Evolutionary conservation across 2,797 vertebrate species (phyloP), one percentile per base, ranked within the genome.

Genomic region (Anniella stebbinsi): DNA sequence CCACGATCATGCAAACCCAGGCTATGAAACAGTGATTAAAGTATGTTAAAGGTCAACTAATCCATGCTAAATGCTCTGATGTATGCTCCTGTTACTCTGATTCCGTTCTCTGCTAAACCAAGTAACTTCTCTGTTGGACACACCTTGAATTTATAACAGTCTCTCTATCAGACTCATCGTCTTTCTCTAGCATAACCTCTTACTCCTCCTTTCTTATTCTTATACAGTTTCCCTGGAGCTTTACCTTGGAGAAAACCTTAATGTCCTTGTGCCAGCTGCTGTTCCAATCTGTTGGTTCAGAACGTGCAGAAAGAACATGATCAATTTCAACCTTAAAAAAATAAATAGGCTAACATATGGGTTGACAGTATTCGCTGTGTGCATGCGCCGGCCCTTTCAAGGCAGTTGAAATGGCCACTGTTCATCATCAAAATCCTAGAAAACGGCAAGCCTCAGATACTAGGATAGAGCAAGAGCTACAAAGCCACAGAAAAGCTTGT

Each of bases 201-300:
- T 86, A 66, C 57, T 92, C 57, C 67, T 38, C 41, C 67, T 84
- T 76, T 87, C 84, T 66, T 72, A 84, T 70, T 67, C 51, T 81
- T 86, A 75, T 41, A 90, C 81, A 83, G 80, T 78, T 70, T 91
- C 84, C 78, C 84, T 82, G 75, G 80, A 84, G 70, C 36, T 28
- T 87, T 89, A 89, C 87, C 77, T 91, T 70, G 73, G 51, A 91
- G 17, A 81, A 94, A 94, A 90, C 75, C 9, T 54, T 77, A 45
- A 54, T 80, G 1, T 60, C 91, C 54, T 45, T 51, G 4, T 23
- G 30, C 69, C 72, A 92, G 81, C 48, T 33, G 25, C 6, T 89
- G 21, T 89, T 86, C 69, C 91, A 89, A 92, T 23, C 5, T 86
- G 18, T 87, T 92, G 83, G 73, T 87, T 77, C 84, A 75, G 78